Base-by-base conservation (phyloP, 1,140 invertebrate genomes). In the Polyergus mexicanus region DNA sequence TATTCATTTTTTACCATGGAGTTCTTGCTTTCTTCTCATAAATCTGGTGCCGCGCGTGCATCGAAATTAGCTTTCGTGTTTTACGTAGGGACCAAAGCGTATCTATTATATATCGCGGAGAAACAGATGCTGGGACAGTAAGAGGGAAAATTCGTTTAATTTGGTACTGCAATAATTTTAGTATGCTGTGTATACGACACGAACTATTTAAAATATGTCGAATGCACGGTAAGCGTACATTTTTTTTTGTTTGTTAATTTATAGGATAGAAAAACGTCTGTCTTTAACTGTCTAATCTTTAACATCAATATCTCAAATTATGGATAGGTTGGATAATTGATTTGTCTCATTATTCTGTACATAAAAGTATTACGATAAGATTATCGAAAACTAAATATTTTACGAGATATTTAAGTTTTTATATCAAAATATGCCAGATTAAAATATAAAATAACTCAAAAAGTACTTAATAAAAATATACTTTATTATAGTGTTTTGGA, bases 31-130 rank as follows among this genome's bases (percentile, higher is more conserved):
- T 13, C 38, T 44, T 13, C 38, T 44, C n/a, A 60, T 60, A 83
- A 83, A 83, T 74, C 25, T 74, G 60, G 10, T 19, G 54, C 54
- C n/a, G 4, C 68, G 54, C 68, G 78, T 56, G 38, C 25, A 44
- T 81, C 38, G 54, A 72, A 28, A 83, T 83, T 83, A 74, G 54
- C 56, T 74, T 47, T 51, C 4, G 16, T 19, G 47, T 51, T 51
- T 44, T 22, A 19, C 25, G 19, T 47, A 60, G 41, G 8, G 62
- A 83, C 19, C 22, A 19, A 69, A 22, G 16, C n/a, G 44, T 51
- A 58, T 44, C 66, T 32, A 16, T 32, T 32, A 32, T 32, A 32
- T 47, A 71, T 58, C 38, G 22, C 11, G 16, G 16, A 28, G 13
- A 47, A 60, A 38, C 25, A 54, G 25, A 25, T n/a, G 28, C 13